phyloP scores from a whole-genome alignment of 2,888 invertebrate species.

The Mesochorus sp. region DNA sequence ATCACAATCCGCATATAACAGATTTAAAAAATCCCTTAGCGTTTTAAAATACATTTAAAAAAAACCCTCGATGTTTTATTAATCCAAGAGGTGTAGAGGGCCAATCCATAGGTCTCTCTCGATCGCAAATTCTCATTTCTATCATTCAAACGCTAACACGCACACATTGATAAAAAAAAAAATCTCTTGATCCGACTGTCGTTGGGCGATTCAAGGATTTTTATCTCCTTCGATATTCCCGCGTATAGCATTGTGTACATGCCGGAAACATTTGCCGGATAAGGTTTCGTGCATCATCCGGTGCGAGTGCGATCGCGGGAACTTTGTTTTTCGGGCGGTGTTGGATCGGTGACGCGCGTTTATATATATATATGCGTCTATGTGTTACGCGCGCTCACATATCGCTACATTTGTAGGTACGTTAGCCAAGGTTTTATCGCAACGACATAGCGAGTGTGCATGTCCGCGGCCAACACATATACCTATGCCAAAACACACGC shows the following conservation, averaged over 20 bases:
- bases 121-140: not conserved
- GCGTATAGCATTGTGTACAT: not conserved
- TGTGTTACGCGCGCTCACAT: slow-evolving; percentile 3
- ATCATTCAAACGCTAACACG: not conserved
- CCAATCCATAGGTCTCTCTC: no score
- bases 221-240: slow-evolving; percentile 12
- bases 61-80: no score
- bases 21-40: no score
- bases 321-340: not conserved
- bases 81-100: no score
- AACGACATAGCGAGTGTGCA: slow-evolving; percentile 25
- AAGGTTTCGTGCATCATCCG: not conserved
- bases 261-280: not conserved
- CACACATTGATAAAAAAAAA: not conserved
- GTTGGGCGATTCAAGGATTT: slow-evolving; percentile 28
- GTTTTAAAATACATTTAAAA: no score
- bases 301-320: not conserved
- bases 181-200: slow-evolving; percentile 22
- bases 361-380: slow-evolving; percentile 2
- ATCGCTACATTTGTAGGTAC: slow-evolving; percentile 11
- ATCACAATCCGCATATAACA: no score
- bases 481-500: not conserved
- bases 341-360: slow-evolving; percentile 1
- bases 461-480: not conserved
- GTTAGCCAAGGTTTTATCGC: slow-evolving; percentile 53